These are phyloP conservation scores for Dryobotodes eremita DNA, from an alignment of 2,888 invertebrate genomes.

Conservation along the genomic window DNA sequence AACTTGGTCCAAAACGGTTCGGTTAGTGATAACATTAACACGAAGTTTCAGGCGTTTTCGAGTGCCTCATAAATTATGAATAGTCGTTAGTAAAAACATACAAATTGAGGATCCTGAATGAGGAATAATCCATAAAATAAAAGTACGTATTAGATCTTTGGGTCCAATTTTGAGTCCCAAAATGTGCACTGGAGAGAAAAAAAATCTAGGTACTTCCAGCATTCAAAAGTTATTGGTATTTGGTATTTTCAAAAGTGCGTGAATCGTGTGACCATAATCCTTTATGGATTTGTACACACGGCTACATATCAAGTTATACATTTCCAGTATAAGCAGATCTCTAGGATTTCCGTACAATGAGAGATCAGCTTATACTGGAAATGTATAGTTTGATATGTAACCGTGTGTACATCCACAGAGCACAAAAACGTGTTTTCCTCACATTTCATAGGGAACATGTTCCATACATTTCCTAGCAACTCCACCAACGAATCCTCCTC, in stretches of 20 bases:
- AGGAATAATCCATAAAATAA: not conserved
- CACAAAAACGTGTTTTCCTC: not conserved
- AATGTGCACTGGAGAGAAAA: no score
- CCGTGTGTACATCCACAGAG: not conserved
- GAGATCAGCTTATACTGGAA: no score
- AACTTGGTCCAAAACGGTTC: conserved; percentile 15
- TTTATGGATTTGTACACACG: not conserved
- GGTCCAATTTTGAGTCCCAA: not conserved
- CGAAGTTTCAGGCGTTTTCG: conserved; percentile 39
- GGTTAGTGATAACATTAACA: conserved; percentile 24
- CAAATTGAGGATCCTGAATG: not conserved
- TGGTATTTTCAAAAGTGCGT: not conserved
- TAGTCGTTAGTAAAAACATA: conserved; percentile 1
- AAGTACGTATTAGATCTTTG: no score
- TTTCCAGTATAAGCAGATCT: no score
- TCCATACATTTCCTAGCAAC: conserved; percentile 2
- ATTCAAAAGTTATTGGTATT: no score
- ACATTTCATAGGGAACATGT: conserved; percentile 2
- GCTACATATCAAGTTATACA: no score
- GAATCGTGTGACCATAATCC: not conserved
- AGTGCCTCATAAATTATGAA: conserved; percentile 13
- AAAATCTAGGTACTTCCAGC: not conserved
- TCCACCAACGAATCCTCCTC: conserved; percentile 35
- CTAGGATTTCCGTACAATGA: no score
- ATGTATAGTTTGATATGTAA: no score